Conservation (phyloP, 1,140 invertebrate genomes). For the Drosophila ambigua region DNA sequence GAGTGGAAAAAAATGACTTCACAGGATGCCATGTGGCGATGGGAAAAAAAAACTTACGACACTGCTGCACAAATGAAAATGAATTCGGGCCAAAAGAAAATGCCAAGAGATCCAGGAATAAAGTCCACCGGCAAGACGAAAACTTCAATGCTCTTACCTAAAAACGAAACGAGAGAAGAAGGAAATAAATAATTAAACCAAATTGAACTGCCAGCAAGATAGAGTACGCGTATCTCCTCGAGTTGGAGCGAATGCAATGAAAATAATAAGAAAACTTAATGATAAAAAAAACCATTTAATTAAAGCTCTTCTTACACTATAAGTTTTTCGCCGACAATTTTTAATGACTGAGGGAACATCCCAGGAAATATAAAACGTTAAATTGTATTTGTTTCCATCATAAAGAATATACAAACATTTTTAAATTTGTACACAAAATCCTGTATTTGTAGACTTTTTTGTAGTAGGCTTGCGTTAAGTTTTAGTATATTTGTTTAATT, state of each 20-base stretch:
- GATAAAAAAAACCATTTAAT: no score
- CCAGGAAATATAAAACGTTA: no score
- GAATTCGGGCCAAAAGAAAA: constrained; percentile 40
- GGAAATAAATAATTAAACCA: constrained; percentile 39
- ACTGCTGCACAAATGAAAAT: constrained; percentile 43
- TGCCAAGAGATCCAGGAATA: not conserved
- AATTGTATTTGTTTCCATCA: no score
- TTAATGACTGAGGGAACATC: no score
- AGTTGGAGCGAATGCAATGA: no score
- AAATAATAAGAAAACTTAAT: not conserved
- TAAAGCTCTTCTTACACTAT: no score
- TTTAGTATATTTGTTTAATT: no score
- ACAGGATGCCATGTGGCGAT: constrained; percentile 44
- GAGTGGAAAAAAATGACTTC: constrained; percentile 34
- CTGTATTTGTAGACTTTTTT: no score
- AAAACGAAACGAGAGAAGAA: constrained; percentile 3
- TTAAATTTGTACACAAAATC: no score
- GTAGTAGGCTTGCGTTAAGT: no score
- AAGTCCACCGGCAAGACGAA: not conserved
- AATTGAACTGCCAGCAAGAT: constrained; percentile 10
- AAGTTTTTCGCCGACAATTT: no score
- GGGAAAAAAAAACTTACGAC: constrained; percentile 33
- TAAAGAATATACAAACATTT: no score
- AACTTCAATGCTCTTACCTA: not conserved
- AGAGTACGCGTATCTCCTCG: not conserved